These are phyloP conservation scores for Dioctria linearis DNA, from an alignment of 2,888 invertebrate genomes.

Conservation along the genomic window DNA sequence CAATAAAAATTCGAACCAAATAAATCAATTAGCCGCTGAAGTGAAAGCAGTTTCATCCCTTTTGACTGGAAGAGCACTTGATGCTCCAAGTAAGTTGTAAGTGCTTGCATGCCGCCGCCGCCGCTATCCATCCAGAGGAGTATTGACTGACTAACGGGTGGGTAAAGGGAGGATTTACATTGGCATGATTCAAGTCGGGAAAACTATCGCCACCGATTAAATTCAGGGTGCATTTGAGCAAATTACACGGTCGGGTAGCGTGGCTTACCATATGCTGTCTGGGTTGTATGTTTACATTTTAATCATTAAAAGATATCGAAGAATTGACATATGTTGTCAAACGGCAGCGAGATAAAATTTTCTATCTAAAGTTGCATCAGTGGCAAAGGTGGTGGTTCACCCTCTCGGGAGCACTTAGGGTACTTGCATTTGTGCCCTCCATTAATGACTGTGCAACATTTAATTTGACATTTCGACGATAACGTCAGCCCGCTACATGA, in stretches of 20 bases:
- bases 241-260: constrained; percentile 42
- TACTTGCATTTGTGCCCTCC: neutral
- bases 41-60: constrained; percentile 29
- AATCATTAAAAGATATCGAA: constrained; percentile 36
- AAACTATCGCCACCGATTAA: constrained; percentile 23
- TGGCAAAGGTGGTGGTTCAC: constrained; percentile 25
- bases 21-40: constrained; percentile 49
- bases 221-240: constrained; percentile 48
- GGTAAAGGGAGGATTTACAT: neutral
- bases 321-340: constrained; percentile 46
- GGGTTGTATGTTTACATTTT: constrained; percentile 46
- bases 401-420: neutral
- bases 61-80: constrained; percentile 31
- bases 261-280: constrained; percentile 40
- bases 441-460: constrained; percentile 52
- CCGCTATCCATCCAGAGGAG: too few species aligned
- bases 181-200: neutral
- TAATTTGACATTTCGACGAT: constrained; percentile 30
- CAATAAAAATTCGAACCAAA: constrained; percentile 43
- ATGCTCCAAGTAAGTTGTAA: constrained; percentile 32
- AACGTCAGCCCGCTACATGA: neutral
- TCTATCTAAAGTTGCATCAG: constrained; percentile 51
- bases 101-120: neutral
- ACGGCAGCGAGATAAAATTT: constrained; percentile 41
- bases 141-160: too few species aligned